Conservation (phyloP, 1,140 invertebrate species). For the Palaemon carinicauda region DNA sequence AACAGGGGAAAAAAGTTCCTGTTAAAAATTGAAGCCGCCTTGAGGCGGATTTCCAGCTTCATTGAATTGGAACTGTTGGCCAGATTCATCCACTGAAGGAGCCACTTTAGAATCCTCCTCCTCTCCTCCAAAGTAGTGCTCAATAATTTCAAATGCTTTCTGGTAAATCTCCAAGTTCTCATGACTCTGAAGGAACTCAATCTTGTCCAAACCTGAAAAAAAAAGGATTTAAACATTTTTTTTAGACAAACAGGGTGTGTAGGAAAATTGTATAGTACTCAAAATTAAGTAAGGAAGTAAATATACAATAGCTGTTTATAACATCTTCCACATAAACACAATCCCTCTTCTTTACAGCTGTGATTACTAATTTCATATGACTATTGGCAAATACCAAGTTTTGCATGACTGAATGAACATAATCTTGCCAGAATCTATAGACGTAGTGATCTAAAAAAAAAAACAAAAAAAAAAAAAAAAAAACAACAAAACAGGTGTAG, state of each 20-base stretch:
- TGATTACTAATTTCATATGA: too few species aligned
- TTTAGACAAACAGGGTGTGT: background rate
- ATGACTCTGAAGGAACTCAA: constrained; percentile 95
- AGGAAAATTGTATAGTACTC: background rate
- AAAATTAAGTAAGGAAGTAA: background rate
- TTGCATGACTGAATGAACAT: too few species aligned
- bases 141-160: constrained; percentile 95
- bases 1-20: constrained; percentile 25
- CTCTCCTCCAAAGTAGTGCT: constrained; percentile 91
- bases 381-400: too few species aligned
- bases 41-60: constrained; percentile 57
- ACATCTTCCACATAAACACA: too few species aligned
- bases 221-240: constrained; percentile 59
- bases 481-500: too few species aligned
- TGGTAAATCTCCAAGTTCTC: constrained; percentile 96
- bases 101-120: constrained; percentile 82
- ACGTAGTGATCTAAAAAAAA: too few species aligned
- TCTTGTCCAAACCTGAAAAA: constrained; percentile 89
- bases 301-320: too few species aligned
- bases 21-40: constrained; percentile 60
- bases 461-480: too few species aligned
- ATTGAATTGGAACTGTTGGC: constrained; percentile 66
- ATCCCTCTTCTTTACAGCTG: too few species aligned
- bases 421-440: too few species aligned
- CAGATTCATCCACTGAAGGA: constrained; percentile 78